Evolutionary conservation across 1,140 invertebrate species (phyloP).

Genomic region (Euschistus heros): DNA sequence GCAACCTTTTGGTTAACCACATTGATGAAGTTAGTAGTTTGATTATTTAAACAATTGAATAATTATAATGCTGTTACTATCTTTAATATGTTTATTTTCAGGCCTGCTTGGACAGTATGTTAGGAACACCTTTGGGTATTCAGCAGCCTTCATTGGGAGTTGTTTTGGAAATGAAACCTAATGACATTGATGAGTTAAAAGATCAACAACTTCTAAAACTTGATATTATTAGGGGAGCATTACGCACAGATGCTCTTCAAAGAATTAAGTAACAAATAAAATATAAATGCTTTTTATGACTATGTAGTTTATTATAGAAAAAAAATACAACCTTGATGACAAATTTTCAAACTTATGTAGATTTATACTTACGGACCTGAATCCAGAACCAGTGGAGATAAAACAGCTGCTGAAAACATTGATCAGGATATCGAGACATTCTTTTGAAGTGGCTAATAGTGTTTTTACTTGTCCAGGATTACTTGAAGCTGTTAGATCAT

Average conservation of each 20-base stretch:
- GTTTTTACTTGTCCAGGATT: slow-evolving; percentile 36
- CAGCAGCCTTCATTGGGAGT: slow-evolving; percentile 50
- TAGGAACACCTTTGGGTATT: slow-evolving; percentile 52
- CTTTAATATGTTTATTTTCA: slow-evolving; percentile 22
- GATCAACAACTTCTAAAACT: slow-evolving; percentile 72
- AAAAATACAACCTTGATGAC: neutral
- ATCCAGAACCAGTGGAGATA: slow-evolving; percentile 50
- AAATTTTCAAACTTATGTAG: slow-evolving; percentile 35
- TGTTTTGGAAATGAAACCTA: slow-evolving; percentile 34
- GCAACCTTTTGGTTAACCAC: slow-evolving; percentile 59
- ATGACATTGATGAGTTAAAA: slow-evolving; percentile 48
- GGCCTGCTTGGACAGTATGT: slow-evolving; percentile 49
- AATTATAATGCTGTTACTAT: neutral
- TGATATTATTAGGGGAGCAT: slow-evolving; percentile 57
- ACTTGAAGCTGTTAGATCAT: slow-evolving; percentile 21
- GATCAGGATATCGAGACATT: slow-evolving; percentile 54
- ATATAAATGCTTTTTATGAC: slow-evolving; percentile 15
- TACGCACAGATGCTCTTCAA: slow-evolving; percentile 64
- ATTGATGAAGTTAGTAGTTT: slow-evolving; percentile 41
- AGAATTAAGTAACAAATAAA: slow-evolving; percentile 45
- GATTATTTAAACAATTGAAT: neutral
- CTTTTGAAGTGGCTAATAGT: slow-evolving; percentile 44
- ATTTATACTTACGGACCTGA: slow-evolving; percentile 54
- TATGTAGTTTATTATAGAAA: neutral
- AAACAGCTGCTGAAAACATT: slow-evolving; percentile 58